Evolutionary conservation across 2,888 invertebrate species (phyloP).

Genomic region (Lacanobia wlatinum): DNA sequence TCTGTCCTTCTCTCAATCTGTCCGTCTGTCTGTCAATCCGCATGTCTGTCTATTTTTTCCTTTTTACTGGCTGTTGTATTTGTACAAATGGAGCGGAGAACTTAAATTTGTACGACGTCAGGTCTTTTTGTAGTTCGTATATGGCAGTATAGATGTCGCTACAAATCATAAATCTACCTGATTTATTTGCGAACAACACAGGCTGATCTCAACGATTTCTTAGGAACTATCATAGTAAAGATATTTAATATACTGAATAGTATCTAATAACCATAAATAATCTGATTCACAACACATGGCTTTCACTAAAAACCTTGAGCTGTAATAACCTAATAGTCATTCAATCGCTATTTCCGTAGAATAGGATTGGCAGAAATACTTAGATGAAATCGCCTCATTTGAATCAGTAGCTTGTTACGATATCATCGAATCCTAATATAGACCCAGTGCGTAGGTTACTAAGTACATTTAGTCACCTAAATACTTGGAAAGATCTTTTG

Average conservation of each 20-base stretch:
- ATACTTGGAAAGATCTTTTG: not conserved
- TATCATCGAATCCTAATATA: not conserved
- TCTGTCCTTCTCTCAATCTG: no score
- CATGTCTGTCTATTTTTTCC: no score
- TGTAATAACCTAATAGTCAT: conserved; percentile 13
- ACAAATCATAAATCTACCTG: not conserved
- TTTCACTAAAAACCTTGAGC: conserved; percentile 17
- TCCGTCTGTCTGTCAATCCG: no score
- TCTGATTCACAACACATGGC: conserved; percentile 17
- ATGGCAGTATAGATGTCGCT: no score
- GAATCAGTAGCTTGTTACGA: conserved; percentile 6
- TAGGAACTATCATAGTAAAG: not conserved
- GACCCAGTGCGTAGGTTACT: not conserved
- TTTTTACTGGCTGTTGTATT: no score
- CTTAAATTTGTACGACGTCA: no score
- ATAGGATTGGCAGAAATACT: conserved; percentile 17
- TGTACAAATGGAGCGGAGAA: no score
- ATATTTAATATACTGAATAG: not conserved
- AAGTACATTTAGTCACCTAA: not conserved
- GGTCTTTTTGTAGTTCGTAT: no score
- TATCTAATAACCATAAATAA: not conserved
- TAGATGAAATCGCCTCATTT: not conserved
- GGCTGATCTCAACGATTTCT: conserved; percentile 1
- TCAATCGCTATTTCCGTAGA: conserved; percentile 10
- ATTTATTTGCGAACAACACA: not conserved